phyloP scores from a whole-genome alignment of 2,797 vertebrate species.

The Euthynnus affinis region DNA sequence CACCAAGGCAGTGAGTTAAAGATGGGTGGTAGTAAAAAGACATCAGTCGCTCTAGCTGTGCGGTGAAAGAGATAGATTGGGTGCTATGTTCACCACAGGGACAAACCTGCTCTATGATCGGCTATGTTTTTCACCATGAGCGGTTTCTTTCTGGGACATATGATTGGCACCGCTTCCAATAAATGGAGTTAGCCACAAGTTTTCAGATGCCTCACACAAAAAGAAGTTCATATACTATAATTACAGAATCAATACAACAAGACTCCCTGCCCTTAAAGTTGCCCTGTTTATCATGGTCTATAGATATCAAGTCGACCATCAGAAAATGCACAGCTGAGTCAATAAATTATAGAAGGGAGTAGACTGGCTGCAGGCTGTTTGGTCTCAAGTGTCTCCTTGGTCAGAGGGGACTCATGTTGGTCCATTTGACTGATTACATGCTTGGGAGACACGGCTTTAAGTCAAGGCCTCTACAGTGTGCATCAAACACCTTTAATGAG shows the following conservation, averaged over 20 bases:
- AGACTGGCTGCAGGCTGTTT: constrained; percentile 14
- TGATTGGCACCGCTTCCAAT: background rate
- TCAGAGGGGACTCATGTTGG: constrained; percentile 34
- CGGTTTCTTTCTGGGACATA: background rate
- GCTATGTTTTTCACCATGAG: background rate
- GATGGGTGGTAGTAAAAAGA: constrained; percentile 14
- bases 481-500: constrained; percentile 59
- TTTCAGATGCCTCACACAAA: background rate
- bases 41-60: constrained; percentile 2
- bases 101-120: background rate
- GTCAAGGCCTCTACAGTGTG: constrained; percentile 9
- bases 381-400: constrained; percentile 36
- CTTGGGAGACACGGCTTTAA: constrained; percentile 11
- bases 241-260: background rate
- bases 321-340: constrained; percentile 20
- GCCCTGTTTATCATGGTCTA: background rate
- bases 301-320: background rate
- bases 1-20: constrained; percentile 27
- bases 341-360: constrained; percentile 27
- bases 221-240: background rate
- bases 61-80: constrained; percentile 2
- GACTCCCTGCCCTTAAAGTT: background rate
- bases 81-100: constrained; percentile 9
- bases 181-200: background rate
- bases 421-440: constrained; percentile 57